A percentile compares a stretch with the other conserved stretches of the same genome.
Evolutionary conservation across 1,140 invertebrate species (phyloP).

Genomic region (Zaprionus vittiger): DNA sequence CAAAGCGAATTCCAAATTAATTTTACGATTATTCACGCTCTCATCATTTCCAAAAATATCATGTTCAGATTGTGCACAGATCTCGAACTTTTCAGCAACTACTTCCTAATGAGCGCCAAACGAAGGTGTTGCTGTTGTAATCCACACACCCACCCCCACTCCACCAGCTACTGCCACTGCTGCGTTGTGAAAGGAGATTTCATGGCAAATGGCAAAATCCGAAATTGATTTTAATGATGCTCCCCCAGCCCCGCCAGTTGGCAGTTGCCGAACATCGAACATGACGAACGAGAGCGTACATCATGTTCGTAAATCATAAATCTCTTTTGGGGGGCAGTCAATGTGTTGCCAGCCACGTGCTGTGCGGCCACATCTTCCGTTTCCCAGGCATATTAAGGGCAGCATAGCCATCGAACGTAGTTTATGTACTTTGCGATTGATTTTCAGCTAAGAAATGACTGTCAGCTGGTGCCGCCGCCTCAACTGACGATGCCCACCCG

Average conservation of each 20-base stretch:
- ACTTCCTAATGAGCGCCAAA: slow-evolving; percentile 25
- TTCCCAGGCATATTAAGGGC: slow-evolving; percentile 47
- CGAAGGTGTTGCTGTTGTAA: slow-evolving; percentile 1
- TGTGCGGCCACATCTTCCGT: slow-evolving; percentile 39
- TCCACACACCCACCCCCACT: not conserved
- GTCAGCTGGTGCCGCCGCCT: slow-evolving; percentile 22
- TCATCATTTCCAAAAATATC: slow-evolving; percentile 1
- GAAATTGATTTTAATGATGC: slow-evolving; percentile 76
- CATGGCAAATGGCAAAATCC: slow-evolving; percentile 30
- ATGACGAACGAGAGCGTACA: slow-evolving; percentile 43
- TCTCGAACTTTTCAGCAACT: slow-evolving; percentile 2
- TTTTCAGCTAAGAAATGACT: slow-evolving; percentile 50
- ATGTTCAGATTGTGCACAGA: not conserved
- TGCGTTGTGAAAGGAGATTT: slow-evolving; percentile 36
- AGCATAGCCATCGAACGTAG: slow-evolving; percentile 12
- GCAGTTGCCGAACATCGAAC: not conserved
- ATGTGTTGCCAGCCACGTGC: slow-evolving; percentile 58
- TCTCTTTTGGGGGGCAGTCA: slow-evolving; percentile 54
- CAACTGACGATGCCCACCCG: slow-evolving; percentile 18
- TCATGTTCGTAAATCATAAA: slow-evolving; percentile 73
- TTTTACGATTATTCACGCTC: slow-evolving; percentile 4
- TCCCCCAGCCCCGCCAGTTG: not conserved
- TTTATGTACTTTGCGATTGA: slow-evolving; percentile 38
- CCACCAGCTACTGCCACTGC: not conserved
- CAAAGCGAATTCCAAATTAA: slow-evolving; percentile 2